Percentiles rank a stretch among this genome's conserved stretches.
These are phyloP conservation scores for Stigmatopora nigra DNA, from an alignment of 2,113 vertebrate genomes.

Conservation along the genomic window DNA sequence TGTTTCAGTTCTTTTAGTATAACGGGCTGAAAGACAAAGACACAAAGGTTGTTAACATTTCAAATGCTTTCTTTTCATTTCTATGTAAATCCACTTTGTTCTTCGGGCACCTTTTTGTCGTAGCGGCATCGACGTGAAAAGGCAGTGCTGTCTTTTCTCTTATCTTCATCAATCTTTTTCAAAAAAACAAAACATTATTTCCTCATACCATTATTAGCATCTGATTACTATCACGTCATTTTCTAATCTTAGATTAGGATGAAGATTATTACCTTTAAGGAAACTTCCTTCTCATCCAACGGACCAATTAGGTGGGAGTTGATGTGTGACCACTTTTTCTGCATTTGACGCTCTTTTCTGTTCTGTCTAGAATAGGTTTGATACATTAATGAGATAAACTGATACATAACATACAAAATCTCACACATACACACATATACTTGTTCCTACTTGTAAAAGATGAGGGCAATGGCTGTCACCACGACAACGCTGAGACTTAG, in stretches of 20 bases:
- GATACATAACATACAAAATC: not conserved
- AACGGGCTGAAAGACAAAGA: conserved; percentile 71
- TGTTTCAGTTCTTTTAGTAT: conserved; percentile 88
- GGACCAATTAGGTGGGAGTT: conserved; percentile 76
- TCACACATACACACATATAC: not conserved
- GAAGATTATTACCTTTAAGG: conserved; percentile 78
- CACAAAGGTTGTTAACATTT: not conserved
- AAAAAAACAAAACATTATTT: conserved; percentile 2
- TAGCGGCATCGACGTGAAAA: conserved; percentile 80
- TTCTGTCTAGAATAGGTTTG: conserved; percentile 74
- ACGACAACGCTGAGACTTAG: conserved; percentile 76
- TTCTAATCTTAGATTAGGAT: not conserved
- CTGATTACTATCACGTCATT: not conserved
- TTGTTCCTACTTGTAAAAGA: conserved; percentile 83
- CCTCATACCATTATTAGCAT: not conserved
- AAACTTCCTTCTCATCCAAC: conserved; percentile 81
- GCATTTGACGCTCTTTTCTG: conserved; percentile 72
- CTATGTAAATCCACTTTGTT: not conserved
- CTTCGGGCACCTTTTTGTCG: conserved; percentile 84
- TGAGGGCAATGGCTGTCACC: conserved; percentile 77
- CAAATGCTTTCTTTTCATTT: no score
- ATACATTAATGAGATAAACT: not conserved
- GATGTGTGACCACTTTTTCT: conserved; percentile 91
- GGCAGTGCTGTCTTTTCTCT: conserved; percentile 75
- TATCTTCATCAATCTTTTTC: conserved; percentile 89